Conservation (phyloP, 2,888 invertebrate genomes). For the Hedya salicella region DNA sequence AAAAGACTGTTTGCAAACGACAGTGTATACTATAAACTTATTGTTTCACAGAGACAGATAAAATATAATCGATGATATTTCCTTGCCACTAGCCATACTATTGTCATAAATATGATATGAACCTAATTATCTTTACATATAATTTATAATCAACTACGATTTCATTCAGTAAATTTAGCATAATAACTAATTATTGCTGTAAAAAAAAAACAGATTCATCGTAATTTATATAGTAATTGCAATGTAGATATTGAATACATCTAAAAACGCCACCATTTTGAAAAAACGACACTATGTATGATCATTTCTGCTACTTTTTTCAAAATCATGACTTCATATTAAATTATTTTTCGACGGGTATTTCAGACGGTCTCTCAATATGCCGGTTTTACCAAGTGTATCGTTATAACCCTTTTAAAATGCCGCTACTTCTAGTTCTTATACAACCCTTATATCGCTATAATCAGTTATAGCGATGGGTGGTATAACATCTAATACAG, state of each 20-base stretch:
- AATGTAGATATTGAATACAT: neutral
- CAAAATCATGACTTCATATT: no score
- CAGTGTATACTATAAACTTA: neutral
- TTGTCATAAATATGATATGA: neutral
- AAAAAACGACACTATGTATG: no score
- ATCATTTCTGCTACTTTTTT: no score
- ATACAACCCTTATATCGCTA: no score
- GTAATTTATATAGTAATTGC: neutral
- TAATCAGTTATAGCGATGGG: no score
- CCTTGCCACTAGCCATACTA: neutral
- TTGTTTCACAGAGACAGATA: neutral
- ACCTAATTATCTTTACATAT: neutral
- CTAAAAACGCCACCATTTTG: neutral
- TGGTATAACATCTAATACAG: no score
- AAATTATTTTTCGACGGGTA: conserved; percentile 7
- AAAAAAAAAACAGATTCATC: neutral
- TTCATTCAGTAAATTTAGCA: neutral
- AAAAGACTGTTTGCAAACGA: no score
- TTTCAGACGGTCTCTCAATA: conserved; percentile 2
- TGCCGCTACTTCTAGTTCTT: no score
- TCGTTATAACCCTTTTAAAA: neutral
- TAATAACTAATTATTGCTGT: neutral
- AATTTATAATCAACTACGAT: neutral
- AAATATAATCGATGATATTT: neutral
- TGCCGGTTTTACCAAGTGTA: neutral